phyloP scores from a whole-genome alignment of 1,140 invertebrate genomes.

The Drosophila arawakana region DNA sequence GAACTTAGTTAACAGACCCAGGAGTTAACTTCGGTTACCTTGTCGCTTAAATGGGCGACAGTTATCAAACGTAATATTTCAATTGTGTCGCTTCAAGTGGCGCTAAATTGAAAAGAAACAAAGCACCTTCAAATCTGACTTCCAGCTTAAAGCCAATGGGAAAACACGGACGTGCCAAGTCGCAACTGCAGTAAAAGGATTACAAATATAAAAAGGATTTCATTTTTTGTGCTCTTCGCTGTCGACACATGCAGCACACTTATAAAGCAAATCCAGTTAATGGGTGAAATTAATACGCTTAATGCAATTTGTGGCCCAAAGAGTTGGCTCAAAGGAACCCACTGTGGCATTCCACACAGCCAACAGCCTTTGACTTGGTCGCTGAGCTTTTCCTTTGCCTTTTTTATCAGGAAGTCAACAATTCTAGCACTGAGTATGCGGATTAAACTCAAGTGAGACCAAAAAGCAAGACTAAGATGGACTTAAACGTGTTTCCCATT shows the following conservation, averaged over 20 bases:
- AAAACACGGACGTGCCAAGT: background rate
- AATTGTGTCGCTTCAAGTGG: slow-evolving; percentile 48
- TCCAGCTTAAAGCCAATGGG: slow-evolving; percentile 3
- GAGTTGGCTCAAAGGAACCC: slow-evolving; percentile 50
- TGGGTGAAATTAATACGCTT: slow-evolving; percentile 69
- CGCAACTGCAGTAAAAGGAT: slow-evolving; percentile 14
- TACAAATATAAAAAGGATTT: background rate
- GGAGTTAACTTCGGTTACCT: slow-evolving; percentile 38
- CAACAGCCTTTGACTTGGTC: slow-evolving; percentile 21
- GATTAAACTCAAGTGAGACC: slow-evolving; percentile 21
- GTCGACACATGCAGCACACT: slow-evolving; percentile 3
- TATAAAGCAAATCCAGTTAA: slow-evolving; percentile 33
- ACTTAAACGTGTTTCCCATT: slow-evolving; percentile 15
- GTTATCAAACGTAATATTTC: slow-evolving; percentile 74
- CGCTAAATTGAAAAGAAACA: slow-evolving; percentile 67
- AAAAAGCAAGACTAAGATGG: slow-evolving; percentile 3
- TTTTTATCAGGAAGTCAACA: slow-evolving; percentile 15
- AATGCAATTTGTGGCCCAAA: slow-evolving; percentile 70
- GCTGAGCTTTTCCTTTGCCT: slow-evolving; percentile 1
- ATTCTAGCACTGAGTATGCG: slow-evolving; percentile 27
- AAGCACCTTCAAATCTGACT: slow-evolving; percentile 17
- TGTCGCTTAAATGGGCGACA: slow-evolving; percentile 52
- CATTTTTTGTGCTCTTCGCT: background rate
- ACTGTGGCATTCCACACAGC: slow-evolving; percentile 8
- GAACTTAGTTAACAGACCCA: slow-evolving; percentile 12